A percentile compares a stretch with the other conserved stretches of the same genome.
Evolutionary conservation across 2,888 invertebrate genomes (phyloP).

Genomic region (Cataglyphis rosenhaueri): DNA sequence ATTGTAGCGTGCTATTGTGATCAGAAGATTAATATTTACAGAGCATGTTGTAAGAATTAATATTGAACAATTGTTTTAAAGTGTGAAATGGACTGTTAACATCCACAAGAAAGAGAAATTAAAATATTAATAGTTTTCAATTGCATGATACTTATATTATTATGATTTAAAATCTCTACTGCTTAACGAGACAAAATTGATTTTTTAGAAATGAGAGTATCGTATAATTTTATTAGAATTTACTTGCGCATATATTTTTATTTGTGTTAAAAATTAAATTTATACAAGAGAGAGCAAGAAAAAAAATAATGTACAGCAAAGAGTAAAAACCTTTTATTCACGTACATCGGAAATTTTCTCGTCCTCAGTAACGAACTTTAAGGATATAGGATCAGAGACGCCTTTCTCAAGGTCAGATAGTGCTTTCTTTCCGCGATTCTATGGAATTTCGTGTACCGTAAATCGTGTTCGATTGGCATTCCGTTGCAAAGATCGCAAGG

Average conservation of each 20-base stretch:
- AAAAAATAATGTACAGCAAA: background rate
- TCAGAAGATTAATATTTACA: background rate
- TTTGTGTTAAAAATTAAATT: no score
- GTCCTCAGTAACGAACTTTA: conserved; percentile 3
- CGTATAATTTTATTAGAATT: background rate
- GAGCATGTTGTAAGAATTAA: background rate
- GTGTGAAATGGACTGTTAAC: background rate
- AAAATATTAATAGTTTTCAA: background rate
- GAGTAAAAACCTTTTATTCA: background rate
- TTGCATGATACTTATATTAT: background rate
- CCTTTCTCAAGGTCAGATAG: background rate
- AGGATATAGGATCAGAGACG: background rate
- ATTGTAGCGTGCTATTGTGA: background rate
- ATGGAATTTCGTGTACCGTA: conserved; percentile 70
- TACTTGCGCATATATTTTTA: background rate
- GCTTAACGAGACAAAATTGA: background rate
- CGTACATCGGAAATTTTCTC: background rate
- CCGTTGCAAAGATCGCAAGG: conserved; percentile 70
- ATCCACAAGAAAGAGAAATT: background rate
- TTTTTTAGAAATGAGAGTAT: background rate
- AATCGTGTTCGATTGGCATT: conserved; percentile 76
- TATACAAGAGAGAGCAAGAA: background rate
- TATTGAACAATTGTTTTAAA: background rate
- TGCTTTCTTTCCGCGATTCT: conserved; percentile 53
- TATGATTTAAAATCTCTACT: background rate